A percentile compares a stretch with the other conserved stretches of the same genome.
phyloP scores from a whole-genome alignment of 92 coral and sea anemone species.

The Chrysogorgia sp. region DNA sequence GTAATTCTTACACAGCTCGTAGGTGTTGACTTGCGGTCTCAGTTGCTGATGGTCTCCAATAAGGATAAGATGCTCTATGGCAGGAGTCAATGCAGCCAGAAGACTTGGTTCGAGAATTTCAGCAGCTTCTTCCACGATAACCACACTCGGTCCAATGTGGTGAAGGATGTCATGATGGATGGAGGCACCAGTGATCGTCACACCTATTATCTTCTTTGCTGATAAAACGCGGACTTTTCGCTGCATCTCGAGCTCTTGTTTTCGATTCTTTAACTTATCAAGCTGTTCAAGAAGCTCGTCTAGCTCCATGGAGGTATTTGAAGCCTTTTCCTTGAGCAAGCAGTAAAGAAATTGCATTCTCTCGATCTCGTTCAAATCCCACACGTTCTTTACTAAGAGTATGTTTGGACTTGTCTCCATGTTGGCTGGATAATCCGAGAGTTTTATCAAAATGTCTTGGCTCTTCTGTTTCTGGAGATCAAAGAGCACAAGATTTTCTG shows the following conservation, averaged over 20 bases:
- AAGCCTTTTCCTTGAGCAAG: conserved; percentile 14
- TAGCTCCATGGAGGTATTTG: conserved; percentile 13
- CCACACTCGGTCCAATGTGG: conserved; percentile 45
- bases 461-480: neutral
- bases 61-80: conserved; percentile 20
- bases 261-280: neutral
- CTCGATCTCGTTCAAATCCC: conserved; percentile 34
- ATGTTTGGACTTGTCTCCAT: conserved; percentile 31
- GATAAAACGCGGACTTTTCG: conserved; percentile 6
- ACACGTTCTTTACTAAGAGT: conserved; percentile 33
- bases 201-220: conserved; percentile 45
- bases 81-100: conserved; percentile 23
- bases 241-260: conserved; percentile 11
- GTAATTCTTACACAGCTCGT: conserved; percentile 31
- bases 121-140: conserved; percentile 41
- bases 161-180: conserved; percentile 44
- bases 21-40: conserved; percentile 45
- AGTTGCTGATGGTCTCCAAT: conserved; percentile 45
- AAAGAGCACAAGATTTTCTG: conserved; percentile 6
- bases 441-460: neutral
- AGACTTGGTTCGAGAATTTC: conserved; percentile 44
- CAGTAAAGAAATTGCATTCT: conserved; percentile 27
- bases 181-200: conserved; percentile 51
- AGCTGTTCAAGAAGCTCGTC: conserved; percentile 20
- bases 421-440: conserved; percentile 35